Percentiles rank a stretch among this genome's conserved stretches.
These are phyloP conservation scores for Falcunculus frontatus DNA, from an alignment of 2,113 vertebrate genomes.

Conservation along the genomic window DNA sequence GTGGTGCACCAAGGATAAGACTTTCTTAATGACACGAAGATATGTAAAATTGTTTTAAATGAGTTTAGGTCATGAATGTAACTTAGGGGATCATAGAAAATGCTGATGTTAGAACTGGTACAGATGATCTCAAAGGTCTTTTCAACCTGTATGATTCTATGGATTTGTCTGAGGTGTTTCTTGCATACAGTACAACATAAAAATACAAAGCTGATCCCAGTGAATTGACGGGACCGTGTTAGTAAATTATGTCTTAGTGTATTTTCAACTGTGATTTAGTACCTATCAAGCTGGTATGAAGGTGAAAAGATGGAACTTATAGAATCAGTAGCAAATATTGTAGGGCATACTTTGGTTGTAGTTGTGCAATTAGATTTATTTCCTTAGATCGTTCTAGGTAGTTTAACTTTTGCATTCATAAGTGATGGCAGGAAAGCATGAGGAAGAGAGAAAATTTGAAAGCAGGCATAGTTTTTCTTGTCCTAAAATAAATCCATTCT, in stretches of 20 bases:
- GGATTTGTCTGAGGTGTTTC: not conserved
- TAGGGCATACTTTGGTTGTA: conserved; percentile 12
- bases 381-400: conserved; percentile 30
- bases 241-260: conserved; percentile 21
- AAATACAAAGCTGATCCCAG: not conserved
- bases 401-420: conserved; percentile 46
- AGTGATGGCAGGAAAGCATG: conserved; percentile 13
- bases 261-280: conserved; percentile 30
- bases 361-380: conserved; percentile 42
- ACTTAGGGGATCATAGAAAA: not conserved
- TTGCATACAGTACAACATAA: not conserved
- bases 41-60: conserved; percentile 11
- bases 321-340: conserved; percentile 1
- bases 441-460: conserved; percentile 17
- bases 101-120: not conserved
- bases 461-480: conserved; percentile 33
- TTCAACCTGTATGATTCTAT: not conserved
- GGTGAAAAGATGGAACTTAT: conserved; percentile 2
- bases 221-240: not conserved
- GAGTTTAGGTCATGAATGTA: conserved; percentile 9
- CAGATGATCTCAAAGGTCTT: not conserved
- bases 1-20: not conserved
- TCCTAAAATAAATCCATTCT: conserved; percentile 36
- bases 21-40: not conserved
- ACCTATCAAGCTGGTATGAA: conserved; percentile 14